Conservation (phyloP, 92 coral and sea anemone genomes). For the Epizoanthus ramosus region DNA sequence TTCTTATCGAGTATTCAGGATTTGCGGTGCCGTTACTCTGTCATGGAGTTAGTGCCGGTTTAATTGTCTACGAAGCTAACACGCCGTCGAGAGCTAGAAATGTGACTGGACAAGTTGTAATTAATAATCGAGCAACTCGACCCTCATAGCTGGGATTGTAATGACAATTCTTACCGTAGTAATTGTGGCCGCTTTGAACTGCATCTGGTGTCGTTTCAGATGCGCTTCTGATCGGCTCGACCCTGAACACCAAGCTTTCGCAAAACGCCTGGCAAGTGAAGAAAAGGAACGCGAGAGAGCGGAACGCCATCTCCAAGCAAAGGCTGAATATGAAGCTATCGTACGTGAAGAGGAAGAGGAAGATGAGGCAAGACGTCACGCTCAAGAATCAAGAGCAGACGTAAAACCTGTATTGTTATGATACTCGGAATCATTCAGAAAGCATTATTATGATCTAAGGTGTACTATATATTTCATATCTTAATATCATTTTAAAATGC, state of each 20-base stretch:
- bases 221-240: no score
- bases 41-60: conserved; percentile 5
- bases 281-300: neutral
- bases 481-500: no score
- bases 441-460: no score
- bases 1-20: conserved; percentile 24
- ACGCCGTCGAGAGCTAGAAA: neutral
- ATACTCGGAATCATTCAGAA: no score
- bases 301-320: neutral
- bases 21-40: neutral
- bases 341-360: conserved; percentile 8
- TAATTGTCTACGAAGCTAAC: neutral
- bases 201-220: conserved; percentile 1
- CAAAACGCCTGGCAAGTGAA: neutral
- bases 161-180: neutral
- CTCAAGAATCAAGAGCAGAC: neutral
- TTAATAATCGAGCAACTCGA: neutral
- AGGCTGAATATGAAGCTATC: neutral
- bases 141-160: conserved; percentile 5
- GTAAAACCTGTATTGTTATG: no score
- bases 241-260: neutral
- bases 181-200: neutral
- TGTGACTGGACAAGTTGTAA: neutral
- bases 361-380: neutral
- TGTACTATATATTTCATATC: no score